These are phyloP conservation scores for Drosophila bipectinata DNA, from an alignment of 1,140 invertebrate species.

Conservation along the genomic window DNA sequence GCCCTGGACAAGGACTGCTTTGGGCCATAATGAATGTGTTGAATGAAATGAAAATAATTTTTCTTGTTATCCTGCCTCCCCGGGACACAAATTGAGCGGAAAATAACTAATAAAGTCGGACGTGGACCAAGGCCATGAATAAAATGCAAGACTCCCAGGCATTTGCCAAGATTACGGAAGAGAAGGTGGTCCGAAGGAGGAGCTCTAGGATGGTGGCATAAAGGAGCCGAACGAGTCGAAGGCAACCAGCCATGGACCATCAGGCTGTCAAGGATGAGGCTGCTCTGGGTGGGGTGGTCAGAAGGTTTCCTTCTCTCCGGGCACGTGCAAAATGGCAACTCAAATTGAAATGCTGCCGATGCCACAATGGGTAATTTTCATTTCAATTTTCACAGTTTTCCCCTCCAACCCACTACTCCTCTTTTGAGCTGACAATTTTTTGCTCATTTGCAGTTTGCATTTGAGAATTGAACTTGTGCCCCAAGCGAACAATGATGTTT, in stretches of 20 bases:
- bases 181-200: not conserved
- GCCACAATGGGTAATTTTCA: constrained; percentile 83
- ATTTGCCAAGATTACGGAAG: constrained; percentile 45
- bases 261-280: not conserved
- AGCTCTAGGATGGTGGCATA: not conserved
- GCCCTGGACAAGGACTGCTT: constrained; percentile 4
- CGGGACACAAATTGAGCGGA: constrained; percentile 79
- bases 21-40: constrained; percentile 72
- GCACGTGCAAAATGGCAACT: constrained; percentile 76
- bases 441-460: constrained; percentile 74
- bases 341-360: constrained; percentile 74
- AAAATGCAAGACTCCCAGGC: constrained; percentile 59
- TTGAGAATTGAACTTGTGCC: constrained; percentile 63
- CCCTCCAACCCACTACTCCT: not conserved
- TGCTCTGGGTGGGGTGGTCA: not conserved
- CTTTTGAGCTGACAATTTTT: constrained; percentile 53
- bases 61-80: constrained; percentile 82
- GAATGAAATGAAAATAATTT: constrained; percentile 83
- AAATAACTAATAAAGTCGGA: constrained; percentile 83
- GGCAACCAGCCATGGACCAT: constrained; percentile 44
- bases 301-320: constrained; percentile 35
- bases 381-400: constrained; percentile 82
- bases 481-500: constrained; percentile 43
- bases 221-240: constrained; percentile 23
- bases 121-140: constrained; percentile 68